A percentile compares a stretch with the other conserved stretches of the same genome.
Conservation (phyloP, 30 jellyfish, hydroid and myxozoan genomes). For the Mastigias papua region DNA sequence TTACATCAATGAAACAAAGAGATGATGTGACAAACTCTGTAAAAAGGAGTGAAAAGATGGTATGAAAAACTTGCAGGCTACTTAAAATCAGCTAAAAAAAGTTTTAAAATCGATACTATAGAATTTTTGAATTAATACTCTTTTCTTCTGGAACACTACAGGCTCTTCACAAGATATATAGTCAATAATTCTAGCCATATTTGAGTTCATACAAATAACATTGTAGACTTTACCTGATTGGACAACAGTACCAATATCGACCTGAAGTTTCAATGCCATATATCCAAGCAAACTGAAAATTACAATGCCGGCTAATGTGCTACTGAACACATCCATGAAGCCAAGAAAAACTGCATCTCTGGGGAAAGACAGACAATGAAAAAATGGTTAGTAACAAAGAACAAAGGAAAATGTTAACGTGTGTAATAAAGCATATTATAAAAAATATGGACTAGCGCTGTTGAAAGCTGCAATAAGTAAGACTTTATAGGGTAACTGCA, state of each 20-base stretch:
- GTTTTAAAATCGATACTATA: not conserved
- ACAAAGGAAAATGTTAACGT: too few species aligned
- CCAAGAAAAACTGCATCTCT: constrained; percentile 90
- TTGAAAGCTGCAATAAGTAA: too few species aligned
- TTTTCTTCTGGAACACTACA: not conserved
- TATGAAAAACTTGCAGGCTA: not conserved
- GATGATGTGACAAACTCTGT: too few species aligned
- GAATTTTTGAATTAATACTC: not conserved
- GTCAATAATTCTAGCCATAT: not conserved
- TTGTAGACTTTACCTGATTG: constrained; percentile 85
- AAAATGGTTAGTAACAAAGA: too few species aligned
- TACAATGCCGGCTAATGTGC: constrained; percentile 91
- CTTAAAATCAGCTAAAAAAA: not conserved
- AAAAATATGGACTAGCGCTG: too few species aligned
- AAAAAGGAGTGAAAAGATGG: not conserved
- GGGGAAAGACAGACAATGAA: not conserved
- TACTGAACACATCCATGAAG: constrained; percentile 80
- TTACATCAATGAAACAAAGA: too few species aligned
- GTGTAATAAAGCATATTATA: too few species aligned
- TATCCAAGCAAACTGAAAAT: constrained; percentile 86
- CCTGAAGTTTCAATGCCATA: constrained; percentile 72
- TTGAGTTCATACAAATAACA: too few species aligned
- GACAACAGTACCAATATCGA: constrained; percentile 71
- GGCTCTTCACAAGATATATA: not conserved
- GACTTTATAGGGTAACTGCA: too few species aligned